These are phyloP conservation scores for Chiridota heheva DNA, from an alignment of 35 echinoderm and acorn worm species.

Conservation along the genomic window DNA sequence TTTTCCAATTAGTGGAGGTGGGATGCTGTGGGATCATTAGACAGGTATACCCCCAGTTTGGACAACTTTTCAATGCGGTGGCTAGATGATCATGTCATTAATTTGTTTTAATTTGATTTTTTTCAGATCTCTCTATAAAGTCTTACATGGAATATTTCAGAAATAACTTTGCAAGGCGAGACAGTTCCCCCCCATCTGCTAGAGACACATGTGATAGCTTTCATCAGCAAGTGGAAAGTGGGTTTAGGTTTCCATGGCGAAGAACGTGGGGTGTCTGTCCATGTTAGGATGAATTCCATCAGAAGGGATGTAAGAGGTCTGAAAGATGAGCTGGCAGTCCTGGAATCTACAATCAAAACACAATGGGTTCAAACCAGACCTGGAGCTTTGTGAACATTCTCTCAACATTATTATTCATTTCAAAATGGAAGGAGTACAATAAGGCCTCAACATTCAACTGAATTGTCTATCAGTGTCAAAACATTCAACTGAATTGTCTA, in stretches of 20 bases:
- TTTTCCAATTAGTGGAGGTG: too few species aligned
- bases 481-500: too few species aligned
- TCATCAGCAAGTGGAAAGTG: constrained; percentile 37
- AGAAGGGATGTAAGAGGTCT: constrained; percentile 39
- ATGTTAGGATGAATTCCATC: constrained; percentile 44
- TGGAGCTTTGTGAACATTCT: constrained; percentile 14
- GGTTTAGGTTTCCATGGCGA: constrained; percentile 43
- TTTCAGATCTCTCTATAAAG: constrained; percentile 13
- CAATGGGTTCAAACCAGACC: constrained; percentile 49
- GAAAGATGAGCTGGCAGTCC: constrained; percentile 4
- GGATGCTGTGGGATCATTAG: too few species aligned
- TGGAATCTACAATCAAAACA: constrained; percentile 21
- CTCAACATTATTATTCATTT: too few species aligned
- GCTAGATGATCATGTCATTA: background rate
- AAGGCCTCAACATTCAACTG: too few species aligned
- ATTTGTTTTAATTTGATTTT: background rate
- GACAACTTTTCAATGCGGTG: background rate
- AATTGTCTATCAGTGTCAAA: too few species aligned
- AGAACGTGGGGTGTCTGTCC: constrained; percentile 61
- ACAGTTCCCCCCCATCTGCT: constrained; percentile 47
- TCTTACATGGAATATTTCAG: constrained; percentile 22
- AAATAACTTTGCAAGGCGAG: constrained; percentile 16
- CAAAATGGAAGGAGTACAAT: too few species aligned
- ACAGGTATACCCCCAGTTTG: background rate
- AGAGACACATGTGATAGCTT: constrained; percentile 49